Evolutionary conservation across 2,888 invertebrate genomes (phyloP), one percentile per base, ranked within the genome.

Genomic region (Stenodera caucasica): DNA sequence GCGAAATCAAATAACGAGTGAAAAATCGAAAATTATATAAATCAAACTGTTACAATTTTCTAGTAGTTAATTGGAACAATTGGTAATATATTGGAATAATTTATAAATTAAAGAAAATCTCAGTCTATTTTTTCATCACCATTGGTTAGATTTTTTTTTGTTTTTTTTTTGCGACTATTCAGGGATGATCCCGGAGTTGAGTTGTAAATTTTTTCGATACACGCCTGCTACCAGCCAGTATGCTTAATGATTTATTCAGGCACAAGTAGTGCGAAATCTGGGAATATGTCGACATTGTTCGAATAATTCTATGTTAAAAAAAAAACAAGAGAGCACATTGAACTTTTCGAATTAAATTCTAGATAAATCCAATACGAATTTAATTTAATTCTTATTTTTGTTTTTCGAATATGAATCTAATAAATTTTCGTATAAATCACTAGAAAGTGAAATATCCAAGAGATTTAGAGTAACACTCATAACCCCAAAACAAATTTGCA

Each of bases 401-500:
- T 18, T 6, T 32, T 32, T 11, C 32, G 32, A 29, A 14, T 1
- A 40, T 45, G 45, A 57, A 63, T 63, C 59, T 63, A 59, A 63
- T 63, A 63, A 63, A 63, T 63, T 63, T 63, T 57, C 57, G 53
- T 63, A 63, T 63, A 63, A 74, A 73, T 72, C 72, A 74, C 66
- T 60, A 57, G 64, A 68, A 68, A 70, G 68, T 69, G 70, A 72
- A 75, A 73, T 72, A 71, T 71, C 69, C 70, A 67, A 72, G 72
- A 73, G 74, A 75, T 74, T 74, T 71, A 70, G 67, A 68, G 68
- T 65, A 70, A 68, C 68, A 71, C 67, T 71, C 72, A 74, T 76
- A 75, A 76, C 74, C 74, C 75, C 73, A 70, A 78, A 78, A 77
- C 78, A 78, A 78, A 77, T 78, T 78, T 76, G 72, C 72, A 74